Evolutionary conservation across 1,140 invertebrate species (phyloP), one percentile per base, ranked within the genome.

Genomic region (Galleria mellonella): DNA sequence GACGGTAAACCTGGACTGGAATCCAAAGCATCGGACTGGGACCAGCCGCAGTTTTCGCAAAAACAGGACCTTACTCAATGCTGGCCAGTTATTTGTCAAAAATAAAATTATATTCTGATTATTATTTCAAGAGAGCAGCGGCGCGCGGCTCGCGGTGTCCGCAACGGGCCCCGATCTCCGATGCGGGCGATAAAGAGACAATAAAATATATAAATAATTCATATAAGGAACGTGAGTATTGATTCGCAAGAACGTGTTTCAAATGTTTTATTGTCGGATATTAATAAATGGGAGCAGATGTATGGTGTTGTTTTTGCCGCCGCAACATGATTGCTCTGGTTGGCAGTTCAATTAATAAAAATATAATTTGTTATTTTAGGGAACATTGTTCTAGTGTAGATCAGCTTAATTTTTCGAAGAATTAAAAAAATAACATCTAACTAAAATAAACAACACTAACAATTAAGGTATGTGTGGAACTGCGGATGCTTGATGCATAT

Each of bases 151-250:
- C 14, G 38, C 14, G 32, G 36, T 9, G 1, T 29, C 28, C 29
- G 48, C 54, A 23, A 23, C 17, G 17, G 17, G 17, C 2, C 17
- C 17, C 17, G 47, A 58, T 44, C 47, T 43, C 49, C 55, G 78
- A 83, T 81, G 60, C 63, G 56, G 57, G 69, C 69, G 73, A 79
- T 81, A 78, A 79, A 66, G 58, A 66, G 62, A 81, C 81, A 84
- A 81, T 82, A 81, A 81, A 77, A 75, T 67, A 71, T 64, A 84
- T 84, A 70, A 82, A 84, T 84, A 75, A 84, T 84, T 84, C 75
- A 84, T 81, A 70, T 49, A 42, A 50, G 38, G 47, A 49, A 66
- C 57, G 54, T 64, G 59, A 62, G 72, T 75, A 79, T 74, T 76
- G 77, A 84, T 82, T 78, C 76, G 60, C 69, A 84, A 78, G 81